phyloP scores from a whole-genome alignment of 2,888 invertebrate species.

The Dryadula phaetusa region DNA sequence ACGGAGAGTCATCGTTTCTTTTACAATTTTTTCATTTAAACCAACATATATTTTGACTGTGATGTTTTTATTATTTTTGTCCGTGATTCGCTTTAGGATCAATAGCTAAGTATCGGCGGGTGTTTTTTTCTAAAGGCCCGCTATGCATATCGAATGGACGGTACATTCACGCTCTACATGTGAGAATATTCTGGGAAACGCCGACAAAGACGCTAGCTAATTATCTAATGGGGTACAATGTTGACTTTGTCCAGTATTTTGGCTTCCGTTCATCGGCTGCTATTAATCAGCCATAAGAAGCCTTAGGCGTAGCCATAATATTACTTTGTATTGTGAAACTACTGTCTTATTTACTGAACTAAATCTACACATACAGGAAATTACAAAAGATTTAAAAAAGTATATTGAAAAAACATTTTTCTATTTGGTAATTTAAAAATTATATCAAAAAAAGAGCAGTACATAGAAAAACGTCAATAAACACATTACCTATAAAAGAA shows the following conservation, averaged over 20 bases:
- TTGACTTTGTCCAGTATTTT: conserved; percentile 75
- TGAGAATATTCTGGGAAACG: conserved; percentile 65
- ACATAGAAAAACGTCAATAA: too few species aligned
- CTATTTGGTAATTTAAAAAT: too few species aligned
- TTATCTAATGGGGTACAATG: conserved; percentile 77
- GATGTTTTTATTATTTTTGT: conserved; percentile 85
- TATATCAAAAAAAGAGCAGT: too few species aligned
- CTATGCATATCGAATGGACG: conserved; percentile 67
- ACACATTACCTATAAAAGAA: too few species aligned
- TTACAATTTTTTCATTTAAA: conserved; percentile 69
- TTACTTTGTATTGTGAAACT: not conserved
- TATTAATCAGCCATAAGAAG: conserved; percentile 73
- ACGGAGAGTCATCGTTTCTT: conserved; percentile 76
- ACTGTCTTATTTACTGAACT: not conserved
- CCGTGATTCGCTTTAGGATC: conserved; percentile 71
- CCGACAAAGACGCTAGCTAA: conserved; percentile 75
- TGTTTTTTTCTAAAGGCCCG: conserved; percentile 75
- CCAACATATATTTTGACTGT: conserved; percentile 84
- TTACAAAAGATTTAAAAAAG: not conserved
- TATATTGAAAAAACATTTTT: too few species aligned
- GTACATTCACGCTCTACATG: conserved; percentile 54
- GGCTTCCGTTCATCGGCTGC: conserved; percentile 74
- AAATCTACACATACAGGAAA: not conserved
- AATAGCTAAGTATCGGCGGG: conserved; percentile 65
- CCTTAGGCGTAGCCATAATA: conserved; percentile 41